Evolutionary conservation across 2,888 invertebrate species (phyloP).

Genomic region (Xanthia icteritia): DNA sequence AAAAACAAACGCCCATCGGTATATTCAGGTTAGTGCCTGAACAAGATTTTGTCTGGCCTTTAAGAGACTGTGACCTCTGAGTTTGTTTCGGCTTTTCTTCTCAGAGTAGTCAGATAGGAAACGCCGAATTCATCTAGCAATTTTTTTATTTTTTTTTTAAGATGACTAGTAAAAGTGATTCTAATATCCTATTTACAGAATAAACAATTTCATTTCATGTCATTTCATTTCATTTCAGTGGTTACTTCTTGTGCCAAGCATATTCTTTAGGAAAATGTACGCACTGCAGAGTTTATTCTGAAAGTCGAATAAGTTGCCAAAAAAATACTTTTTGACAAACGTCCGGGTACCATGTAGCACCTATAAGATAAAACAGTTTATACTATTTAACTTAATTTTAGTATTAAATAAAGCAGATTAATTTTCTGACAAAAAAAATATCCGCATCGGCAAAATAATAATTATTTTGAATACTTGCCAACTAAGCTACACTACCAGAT

Average conservation of each 20-base stretch:
- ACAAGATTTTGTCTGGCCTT: too few relatives aligned
- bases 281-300: conserved; percentile 44
- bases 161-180: too few relatives aligned
- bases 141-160: too few relatives aligned
- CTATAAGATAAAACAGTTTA: neutral
- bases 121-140: too few relatives aligned
- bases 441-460: neutral
- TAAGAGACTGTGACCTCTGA: too few relatives aligned
- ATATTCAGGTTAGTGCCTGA: conserved; percentile 6
- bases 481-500: neutral
- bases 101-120: too few relatives aligned
- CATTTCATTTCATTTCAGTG: too few relatives aligned
- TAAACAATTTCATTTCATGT: too few relatives aligned
- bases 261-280: conserved; percentile 20
- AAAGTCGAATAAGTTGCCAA: conserved; percentile 32
- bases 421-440: neutral
- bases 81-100: too few relatives aligned
- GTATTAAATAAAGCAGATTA: neutral
- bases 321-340: neutral
- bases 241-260: conserved; percentile 15
- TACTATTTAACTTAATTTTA: neutral
- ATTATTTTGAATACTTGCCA: neutral
- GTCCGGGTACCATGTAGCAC: conserved; percentile 40
- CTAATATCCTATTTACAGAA: too few relatives aligned
- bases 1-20: conserved; percentile 1